phyloP scores from a whole-genome alignment of 2,797 vertebrate species.

The Mallotus villosus region DNA sequence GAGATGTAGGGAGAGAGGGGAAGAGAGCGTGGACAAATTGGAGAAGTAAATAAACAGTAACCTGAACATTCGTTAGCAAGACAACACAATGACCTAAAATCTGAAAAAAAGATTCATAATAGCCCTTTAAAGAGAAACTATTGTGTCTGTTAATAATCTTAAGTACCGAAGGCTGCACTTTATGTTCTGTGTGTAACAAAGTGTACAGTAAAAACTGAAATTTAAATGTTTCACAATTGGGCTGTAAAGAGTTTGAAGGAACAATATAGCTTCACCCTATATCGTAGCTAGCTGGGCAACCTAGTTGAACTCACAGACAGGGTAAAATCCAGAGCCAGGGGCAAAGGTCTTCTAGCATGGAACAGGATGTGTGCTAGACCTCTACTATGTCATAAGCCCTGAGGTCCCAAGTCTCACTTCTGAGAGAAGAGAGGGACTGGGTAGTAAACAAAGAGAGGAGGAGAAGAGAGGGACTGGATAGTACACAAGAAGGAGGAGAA shows the following conservation, averaged over 20 bases:
- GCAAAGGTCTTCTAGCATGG: slow-evolving; percentile 7
- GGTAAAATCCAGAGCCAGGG: background rate
- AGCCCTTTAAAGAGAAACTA: background rate
- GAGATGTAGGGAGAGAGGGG: too few species aligned
- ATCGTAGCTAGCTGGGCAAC: too few species aligned
- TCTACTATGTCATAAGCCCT: background rate
- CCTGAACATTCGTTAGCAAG: background rate
- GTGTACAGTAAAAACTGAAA: background rate
- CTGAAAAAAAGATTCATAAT: background rate
- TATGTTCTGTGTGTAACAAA: background rate
- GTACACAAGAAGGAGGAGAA: too few species aligned
- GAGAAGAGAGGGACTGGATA: too few species aligned
- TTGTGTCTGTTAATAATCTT: background rate
- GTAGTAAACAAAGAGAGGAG: background rate
- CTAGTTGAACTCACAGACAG: background rate
- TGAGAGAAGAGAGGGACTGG: background rate
- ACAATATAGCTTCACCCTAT: background rate
- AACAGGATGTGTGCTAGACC: background rate
- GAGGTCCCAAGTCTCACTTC: background rate
- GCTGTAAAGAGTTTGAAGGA: background rate
- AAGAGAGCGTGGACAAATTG: too few species aligned
- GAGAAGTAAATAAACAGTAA: background rate
- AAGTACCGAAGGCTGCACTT: background rate
- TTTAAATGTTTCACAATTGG: background rate
- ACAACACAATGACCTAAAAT: background rate